phyloP scores from a whole-genome alignment of 2,888 invertebrate genomes.

The Automeris io region DNA sequence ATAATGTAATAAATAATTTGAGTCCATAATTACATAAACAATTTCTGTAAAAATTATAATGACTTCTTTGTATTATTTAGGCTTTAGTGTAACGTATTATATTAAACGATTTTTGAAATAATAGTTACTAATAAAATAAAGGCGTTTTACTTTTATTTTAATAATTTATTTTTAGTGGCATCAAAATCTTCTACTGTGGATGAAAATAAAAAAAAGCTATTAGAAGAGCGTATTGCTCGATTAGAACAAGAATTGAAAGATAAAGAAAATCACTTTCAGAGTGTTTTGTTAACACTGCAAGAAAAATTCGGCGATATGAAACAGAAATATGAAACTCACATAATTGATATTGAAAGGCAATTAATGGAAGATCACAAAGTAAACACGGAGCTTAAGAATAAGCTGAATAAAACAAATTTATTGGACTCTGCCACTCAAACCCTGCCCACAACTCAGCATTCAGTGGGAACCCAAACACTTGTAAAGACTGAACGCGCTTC shows the following conservation, averaged over 20 bases:
- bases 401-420: conserved; percentile 55
- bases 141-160: not conserved
- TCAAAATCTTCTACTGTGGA: conserved; percentile 74
- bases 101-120: no score
- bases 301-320: conserved; percentile 87
- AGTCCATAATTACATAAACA: no score
- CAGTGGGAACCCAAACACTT: conserved; percentile 51
- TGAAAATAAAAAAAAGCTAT: conserved; percentile 76
- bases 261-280: conserved; percentile 83
- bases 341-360: conserved; percentile 84
- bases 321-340: conserved; percentile 84
- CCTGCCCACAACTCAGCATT: conserved; percentile 37
- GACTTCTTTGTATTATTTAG: no score
- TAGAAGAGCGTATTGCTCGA: conserved; percentile 84
- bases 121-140: conserved; percentile 3
- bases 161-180: conserved; percentile 60
- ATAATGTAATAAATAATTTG: no score
- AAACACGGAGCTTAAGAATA: conserved; percentile 73
- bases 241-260: conserved; percentile 83
- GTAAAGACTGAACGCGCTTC: conserved; percentile 54
- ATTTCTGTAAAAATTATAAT: no score
- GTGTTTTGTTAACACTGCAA: conserved; percentile 83
- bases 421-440: conserved; percentile 69
- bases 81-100: no score
- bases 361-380: conserved; percentile 65